phyloP scores from a whole-genome alignment of 2,113 vertebrate genomes.

The Solea senegalensis region DNA sequence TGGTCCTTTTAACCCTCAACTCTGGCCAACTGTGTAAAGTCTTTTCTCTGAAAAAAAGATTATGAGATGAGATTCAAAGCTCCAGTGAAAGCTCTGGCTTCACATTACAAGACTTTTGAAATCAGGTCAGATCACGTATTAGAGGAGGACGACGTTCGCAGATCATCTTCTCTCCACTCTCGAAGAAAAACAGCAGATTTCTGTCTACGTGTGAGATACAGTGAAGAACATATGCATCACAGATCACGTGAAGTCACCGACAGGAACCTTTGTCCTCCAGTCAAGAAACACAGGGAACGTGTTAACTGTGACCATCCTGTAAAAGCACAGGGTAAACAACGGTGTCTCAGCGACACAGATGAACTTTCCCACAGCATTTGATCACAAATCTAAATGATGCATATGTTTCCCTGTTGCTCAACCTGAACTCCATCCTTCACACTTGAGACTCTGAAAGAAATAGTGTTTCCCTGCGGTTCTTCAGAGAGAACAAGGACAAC shows the following conservation, averaged over 20 bases:
- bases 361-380: no score
- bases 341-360: not conserved
- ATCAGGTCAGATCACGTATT: no score
- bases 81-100: not conserved
- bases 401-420: no score
- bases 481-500: no score
- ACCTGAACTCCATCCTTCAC: no score
- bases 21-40: not conserved
- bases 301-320: conserved; percentile 19
- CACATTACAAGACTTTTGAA: no score
- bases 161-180: no score
- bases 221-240: not conserved
- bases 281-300: conserved; percentile 25
- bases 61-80: not conserved
- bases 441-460: no score
- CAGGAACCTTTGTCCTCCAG: conserved; percentile 32
- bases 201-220: not conserved
- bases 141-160: no score
- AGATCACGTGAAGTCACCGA: conserved; percentile 22
- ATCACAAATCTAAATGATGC: no score
- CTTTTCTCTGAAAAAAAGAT: not conserved
- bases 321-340: not conserved
- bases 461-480: no score
- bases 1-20: not conserved
- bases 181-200: conserved; percentile 2